phyloP scores from a whole-genome alignment of 2,888 invertebrate species.

The Villa cingulata region DNA sequence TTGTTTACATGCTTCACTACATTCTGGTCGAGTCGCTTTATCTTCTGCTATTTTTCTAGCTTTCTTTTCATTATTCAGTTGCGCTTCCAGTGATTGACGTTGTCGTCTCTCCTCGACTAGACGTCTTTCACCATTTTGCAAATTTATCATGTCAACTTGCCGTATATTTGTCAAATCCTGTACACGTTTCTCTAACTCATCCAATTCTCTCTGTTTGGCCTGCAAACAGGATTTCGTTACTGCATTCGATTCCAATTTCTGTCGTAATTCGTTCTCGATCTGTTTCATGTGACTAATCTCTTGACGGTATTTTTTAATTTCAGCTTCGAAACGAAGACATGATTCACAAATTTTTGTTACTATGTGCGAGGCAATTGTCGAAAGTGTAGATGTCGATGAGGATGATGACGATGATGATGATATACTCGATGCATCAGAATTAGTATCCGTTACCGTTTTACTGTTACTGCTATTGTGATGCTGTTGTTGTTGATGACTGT shows the following conservation, averaged over 20 bases:
- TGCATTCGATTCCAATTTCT: conserved; percentile 42
- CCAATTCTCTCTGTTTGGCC: conserved; percentile 57
- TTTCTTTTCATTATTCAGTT: conserved; percentile 58
- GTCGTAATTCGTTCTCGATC: conserved; percentile 35
- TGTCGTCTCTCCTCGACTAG: conserved; percentile 69
- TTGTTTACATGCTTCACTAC: conserved; percentile 51
- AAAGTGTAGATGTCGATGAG: conserved; percentile 26
- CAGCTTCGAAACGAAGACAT: conserved; percentile 33
- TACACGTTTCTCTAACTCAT: conserved; percentile 70
- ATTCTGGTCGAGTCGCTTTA: conserved; percentile 43
- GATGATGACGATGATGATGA: conserved; percentile 28
- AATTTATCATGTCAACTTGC: conserved; percentile 63
- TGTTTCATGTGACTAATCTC: conserved; percentile 36
- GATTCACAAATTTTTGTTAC: conserved; percentile 35
- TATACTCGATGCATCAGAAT: conserved; percentile 20
- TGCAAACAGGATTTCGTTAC: conserved; percentile 67
- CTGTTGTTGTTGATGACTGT: conserved; percentile 4
- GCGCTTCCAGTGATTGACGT: conserved; percentile 57
- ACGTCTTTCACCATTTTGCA: conserved; percentile 63
- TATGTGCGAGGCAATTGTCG: conserved; percentile 33
- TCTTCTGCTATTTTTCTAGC: conserved; percentile 44
- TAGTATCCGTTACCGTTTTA: conserved; percentile 19
- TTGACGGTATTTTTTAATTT: conserved; percentile 33
- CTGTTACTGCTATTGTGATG: conserved; percentile 10
- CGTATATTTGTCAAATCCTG: conserved; percentile 59